phyloP scores from a whole-genome alignment of 1,140 invertebrate genomes.

The Steinernema feltiae region DNA sequence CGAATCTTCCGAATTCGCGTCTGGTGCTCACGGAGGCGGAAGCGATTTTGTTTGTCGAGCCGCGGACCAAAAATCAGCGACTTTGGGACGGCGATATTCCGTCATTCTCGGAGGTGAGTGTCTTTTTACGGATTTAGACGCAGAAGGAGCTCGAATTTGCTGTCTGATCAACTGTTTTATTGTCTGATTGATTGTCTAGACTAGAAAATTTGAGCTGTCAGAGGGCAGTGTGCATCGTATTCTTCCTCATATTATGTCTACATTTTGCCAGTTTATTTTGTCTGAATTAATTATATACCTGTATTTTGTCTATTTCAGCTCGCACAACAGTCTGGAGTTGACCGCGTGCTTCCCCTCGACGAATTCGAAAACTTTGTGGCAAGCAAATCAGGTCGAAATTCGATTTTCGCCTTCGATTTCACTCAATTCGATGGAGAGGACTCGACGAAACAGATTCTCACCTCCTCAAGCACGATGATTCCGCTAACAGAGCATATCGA shows the following conservation, averaged over 20 bases:
- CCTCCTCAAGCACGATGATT: background rate
- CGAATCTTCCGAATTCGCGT: conserved; percentile 28
- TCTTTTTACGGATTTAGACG: conserved; percentile 18
- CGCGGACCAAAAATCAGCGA: conserved; percentile 32
- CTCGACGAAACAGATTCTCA: background rate
- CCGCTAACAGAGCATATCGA: background rate
- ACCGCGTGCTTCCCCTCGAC: conserved; percentile 13
- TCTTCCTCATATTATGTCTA: too few species aligned
- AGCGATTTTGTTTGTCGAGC: conserved; percentile 40
- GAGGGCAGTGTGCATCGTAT: too few species aligned
- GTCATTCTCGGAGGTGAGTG: conserved; percentile 12
- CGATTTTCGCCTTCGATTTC: conserved; percentile 6
- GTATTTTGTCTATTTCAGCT: conserved; percentile 14
- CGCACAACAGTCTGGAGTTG: background rate
- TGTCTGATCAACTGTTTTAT: conserved; percentile 6
- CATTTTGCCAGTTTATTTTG: too few species aligned
- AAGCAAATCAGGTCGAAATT: background rate
- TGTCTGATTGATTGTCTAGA: conserved; percentile 20
- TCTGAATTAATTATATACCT: too few species aligned
- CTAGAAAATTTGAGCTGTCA: too few species aligned
- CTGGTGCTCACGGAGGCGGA: conserved; percentile 36
- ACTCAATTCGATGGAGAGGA: background rate
- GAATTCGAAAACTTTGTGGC: conserved; percentile 19
- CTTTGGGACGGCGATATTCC: conserved; percentile 46
- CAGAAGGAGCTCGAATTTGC: conserved; percentile 10